phyloP scores from a whole-genome alignment of 1,140 invertebrate genomes.

The Calephelis nemesis region DNA sequence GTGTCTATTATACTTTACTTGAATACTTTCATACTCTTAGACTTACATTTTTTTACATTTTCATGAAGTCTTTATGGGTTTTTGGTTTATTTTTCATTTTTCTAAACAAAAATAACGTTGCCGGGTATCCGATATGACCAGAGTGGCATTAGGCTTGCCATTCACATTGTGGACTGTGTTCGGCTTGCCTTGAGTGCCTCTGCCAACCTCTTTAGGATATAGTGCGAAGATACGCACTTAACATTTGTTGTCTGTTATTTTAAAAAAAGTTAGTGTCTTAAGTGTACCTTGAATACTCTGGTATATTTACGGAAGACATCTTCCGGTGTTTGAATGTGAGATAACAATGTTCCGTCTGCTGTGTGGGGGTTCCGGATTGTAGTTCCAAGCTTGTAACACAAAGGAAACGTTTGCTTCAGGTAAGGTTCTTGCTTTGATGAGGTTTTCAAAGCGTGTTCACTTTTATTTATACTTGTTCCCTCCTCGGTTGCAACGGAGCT shows the following conservation, averaged over 20 bases:
- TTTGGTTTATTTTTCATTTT: too few species aligned
- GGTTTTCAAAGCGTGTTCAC: neutral
- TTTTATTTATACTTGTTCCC: neutral
- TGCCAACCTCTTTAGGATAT: too few species aligned
- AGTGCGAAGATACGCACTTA: too few species aligned
- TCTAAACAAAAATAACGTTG: too few species aligned
- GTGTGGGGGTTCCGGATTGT: slow-evolving; percentile 23
- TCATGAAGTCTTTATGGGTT: too few species aligned
- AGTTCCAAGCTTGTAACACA: slow-evolving; percentile 25
- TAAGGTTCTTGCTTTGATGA: slow-evolving; percentile 1
- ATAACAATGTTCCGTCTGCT: slow-evolving; percentile 18
- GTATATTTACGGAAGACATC: slow-evolving; percentile 21
- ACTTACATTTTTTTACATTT: too few species aligned
- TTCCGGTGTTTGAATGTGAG: slow-evolving; percentile 24
- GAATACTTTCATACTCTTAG: too few species aligned
- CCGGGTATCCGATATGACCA: too few species aligned
- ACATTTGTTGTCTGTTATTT: neutral
- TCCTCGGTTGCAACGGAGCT: neutral
- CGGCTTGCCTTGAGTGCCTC: too few species aligned
- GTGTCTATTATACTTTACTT: too few species aligned
- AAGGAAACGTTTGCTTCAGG: slow-evolving; percentile 4
- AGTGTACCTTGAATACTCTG: slow-evolving; percentile 1
- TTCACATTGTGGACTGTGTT: too few species aligned
- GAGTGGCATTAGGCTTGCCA: too few species aligned
- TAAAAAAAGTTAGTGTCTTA: neutral